Evolutionary conservation across 2,888 invertebrate species (phyloP).

Genomic region (Dilophus febrilis): DNA sequence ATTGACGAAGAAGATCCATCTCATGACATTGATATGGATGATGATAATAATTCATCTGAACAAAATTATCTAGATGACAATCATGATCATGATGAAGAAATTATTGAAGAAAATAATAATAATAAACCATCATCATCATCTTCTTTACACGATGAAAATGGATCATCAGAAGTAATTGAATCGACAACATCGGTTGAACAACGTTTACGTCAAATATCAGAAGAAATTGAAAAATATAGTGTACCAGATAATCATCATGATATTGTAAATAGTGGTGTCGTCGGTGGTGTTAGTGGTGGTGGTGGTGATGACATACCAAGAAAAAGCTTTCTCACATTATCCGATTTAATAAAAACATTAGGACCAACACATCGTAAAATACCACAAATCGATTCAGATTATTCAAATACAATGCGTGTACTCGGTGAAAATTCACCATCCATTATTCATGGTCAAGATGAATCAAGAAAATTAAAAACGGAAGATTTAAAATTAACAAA

Average conservation of each 20-base stretch:
- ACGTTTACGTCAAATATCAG: conserved; percentile 25
- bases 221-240: conserved; percentile 25
- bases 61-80: conserved; percentile 8
- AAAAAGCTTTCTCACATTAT: conserved; percentile 27
- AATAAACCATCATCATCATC: conserved; percentile 4
- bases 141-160: neutral
- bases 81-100: conserved; percentile 10
- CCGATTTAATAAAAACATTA: conserved; percentile 28
- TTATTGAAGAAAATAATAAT: conserved; percentile 3
- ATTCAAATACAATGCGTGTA: conserved; percentile 30
- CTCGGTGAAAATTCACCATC: conserved; percentile 25
- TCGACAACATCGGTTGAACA: conserved; percentile 24
- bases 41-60: conserved; percentile 5
- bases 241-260: conserved; percentile 13
- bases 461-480: conserved; percentile 8
- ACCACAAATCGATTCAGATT: conserved; percentile 30
- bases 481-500: conserved; percentile 3
- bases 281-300: no score
- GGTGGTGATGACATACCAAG: conserved; percentile 22
- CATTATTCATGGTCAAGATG: conserved; percentile 11
- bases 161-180: conserved; percentile 13
- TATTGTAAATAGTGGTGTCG: no score
- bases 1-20: neutral
- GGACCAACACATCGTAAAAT: conserved; percentile 25
- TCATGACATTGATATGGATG: neutral